A percentile compares a stretch with the other conserved stretches of the same genome.
These are phyloP conservation scores for Formica aserva DNA, from an alignment of 2,888 invertebrate genomes.

Conservation along the genomic window DNA sequence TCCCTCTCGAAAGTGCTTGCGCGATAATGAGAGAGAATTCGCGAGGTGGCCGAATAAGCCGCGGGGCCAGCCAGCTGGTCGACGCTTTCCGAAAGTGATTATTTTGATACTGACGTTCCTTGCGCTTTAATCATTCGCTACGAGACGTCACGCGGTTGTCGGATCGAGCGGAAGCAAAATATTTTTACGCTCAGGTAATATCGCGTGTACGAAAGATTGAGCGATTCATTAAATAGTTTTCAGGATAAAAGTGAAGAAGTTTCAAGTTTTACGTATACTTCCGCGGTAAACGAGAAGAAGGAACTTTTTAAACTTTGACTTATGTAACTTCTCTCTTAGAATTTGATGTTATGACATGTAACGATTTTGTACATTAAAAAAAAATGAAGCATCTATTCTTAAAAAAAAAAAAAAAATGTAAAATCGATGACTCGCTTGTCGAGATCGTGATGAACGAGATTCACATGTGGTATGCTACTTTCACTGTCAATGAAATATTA, in stretches of 20 bases:
- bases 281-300: not conserved
- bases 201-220: constrained; percentile 50
- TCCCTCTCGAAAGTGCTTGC: constrained; percentile 21
- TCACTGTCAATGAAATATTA: not conserved
- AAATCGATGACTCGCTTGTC: not conserved
- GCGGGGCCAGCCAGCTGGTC: constrained; percentile 9
- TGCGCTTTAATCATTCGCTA: constrained; percentile 45
- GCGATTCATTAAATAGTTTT: constrained; percentile 47
- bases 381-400: not conserved
- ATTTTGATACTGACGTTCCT: constrained; percentile 55
- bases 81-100: constrained; percentile 40
- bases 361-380: not conserved
- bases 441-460: not conserved
- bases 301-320: not conserved
- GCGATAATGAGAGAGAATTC: constrained; percentile 51
- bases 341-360: not conserved
- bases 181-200: constrained; percentile 54
- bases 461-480: not conserved
- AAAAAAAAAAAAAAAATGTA: not conserved
- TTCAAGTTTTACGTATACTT: constrained; percentile 8
- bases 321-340: not conserved
- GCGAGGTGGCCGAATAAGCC: constrained; percentile 44
- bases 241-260: constrained; percentile 4
- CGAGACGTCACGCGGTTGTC: constrained; percentile 11
- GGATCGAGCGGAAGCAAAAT: constrained; percentile 41